Conservation (phyloP, 2,797 vertebrate genomes). For the Paramormyrops hopkinsi region DNA sequence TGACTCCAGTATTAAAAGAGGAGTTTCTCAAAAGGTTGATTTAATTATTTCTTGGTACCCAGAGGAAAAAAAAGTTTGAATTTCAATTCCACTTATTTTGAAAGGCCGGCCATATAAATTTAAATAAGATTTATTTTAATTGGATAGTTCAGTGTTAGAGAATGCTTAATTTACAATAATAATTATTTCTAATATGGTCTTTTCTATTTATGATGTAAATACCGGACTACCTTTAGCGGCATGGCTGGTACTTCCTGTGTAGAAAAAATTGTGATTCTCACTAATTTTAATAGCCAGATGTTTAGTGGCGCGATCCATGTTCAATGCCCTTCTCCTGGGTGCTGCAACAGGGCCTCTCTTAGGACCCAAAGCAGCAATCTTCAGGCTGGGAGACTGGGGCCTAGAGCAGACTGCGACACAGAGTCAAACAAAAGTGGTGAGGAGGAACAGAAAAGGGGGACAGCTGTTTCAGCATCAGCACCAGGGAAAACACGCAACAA, state of each 20-base stretch:
- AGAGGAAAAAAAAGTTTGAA: background rate
- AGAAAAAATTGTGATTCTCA: background rate
- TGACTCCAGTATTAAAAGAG: background rate
- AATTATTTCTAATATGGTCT: background rate
- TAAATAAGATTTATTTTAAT: background rate
- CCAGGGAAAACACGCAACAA: background rate
- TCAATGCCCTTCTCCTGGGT: background rate
- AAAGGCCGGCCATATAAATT: background rate
- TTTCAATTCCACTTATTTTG: background rate
- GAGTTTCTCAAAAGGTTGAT: background rate
- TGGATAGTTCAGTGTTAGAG: background rate
- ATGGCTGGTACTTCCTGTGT: background rate
- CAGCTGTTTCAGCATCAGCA: background rate
- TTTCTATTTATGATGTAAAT: background rate
- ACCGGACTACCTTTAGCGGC: background rate
- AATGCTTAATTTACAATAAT: background rate
- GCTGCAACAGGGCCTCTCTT: background rate
- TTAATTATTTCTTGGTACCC: background rate
- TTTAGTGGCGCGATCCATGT: background rate
- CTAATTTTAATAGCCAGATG: background rate
- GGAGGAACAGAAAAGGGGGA: background rate
- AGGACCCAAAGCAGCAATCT: background rate
- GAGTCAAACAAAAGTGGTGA: background rate
- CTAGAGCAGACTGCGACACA: background rate
- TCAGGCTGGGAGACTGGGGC: background rate